Base-by-base conservation (phyloP, 2,113 vertebrate genomes). In the Herpailurus yagouaroundi region DNA sequence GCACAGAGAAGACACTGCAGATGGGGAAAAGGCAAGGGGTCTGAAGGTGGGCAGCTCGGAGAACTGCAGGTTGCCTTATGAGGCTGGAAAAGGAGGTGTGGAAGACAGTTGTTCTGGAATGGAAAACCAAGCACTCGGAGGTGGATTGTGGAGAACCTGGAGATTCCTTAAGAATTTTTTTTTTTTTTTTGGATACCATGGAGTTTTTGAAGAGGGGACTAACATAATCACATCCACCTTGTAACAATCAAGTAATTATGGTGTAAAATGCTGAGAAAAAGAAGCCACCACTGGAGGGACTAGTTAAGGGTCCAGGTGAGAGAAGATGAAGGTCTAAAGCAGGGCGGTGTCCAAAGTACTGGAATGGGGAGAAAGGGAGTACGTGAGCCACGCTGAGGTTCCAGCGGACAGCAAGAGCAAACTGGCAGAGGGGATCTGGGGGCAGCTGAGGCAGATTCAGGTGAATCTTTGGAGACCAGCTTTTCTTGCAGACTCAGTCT, bases 361-460 rank as follows among this genome's bases (percentile, higher is more conserved):
- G 45, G 18, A 23, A 23, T 11, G 45, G 27, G 33, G 63, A 77
- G 38, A 74, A 21, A 31, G 4, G 23, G 38, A 60, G 27, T 60
- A 21, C 52, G 55, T 3, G 38, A 63, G 15, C 27, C 31, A 21
- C 0, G 0, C 0, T 31, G 41, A 12, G 68, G 14, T 9, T 5
- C 36, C 4, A 19, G 13, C 0, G 48, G 63, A 4, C 38, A n/a
- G 81, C 7, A 31, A 83, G 38, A 38, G 21, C 12, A 3, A 77
- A 27, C 4, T 9, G 29, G 16, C 33, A 7, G 86, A 66, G 63
- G 79, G 48, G 81, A 38, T 38, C 45, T 55, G 45, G 27, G 50
- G 52, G 23, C n/a, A 38, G 12, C 19, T 29, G 55, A 77, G 57
- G 45, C 86, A 45, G 45, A 45, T 45, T 3, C 1, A 36, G 21